Evolutionary conservation across 2,888 invertebrate genomes (phyloP).

Genomic region (Rutpela maculata): DNA sequence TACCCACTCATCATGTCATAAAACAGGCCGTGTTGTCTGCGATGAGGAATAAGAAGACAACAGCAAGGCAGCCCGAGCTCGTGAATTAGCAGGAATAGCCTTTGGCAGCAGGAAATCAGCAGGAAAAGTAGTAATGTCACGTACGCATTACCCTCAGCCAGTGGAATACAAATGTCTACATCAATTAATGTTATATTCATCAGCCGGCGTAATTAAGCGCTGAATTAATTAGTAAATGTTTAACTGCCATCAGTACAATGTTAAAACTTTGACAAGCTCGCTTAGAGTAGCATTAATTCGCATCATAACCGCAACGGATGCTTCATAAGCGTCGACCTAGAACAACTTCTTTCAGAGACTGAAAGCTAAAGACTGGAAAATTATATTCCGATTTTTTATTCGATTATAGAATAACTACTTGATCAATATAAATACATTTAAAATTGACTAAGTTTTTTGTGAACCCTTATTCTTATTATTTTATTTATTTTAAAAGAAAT

Average conservation of each 20-base stretch:
- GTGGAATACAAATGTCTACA: slow-evolving; percentile 26
- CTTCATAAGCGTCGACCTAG: slow-evolving; percentile 17
- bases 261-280: slow-evolving; percentile 11
- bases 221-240: slow-evolving; percentile 26
- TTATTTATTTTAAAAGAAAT: no score
- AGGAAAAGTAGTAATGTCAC: slow-evolving; percentile 21
- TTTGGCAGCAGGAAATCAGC: slow-evolving; percentile 16
- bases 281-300: slow-evolving; percentile 20
- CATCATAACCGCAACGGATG: slow-evolving; percentile 12
- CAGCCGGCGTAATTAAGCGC: slow-evolving; percentile 11
- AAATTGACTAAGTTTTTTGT: no score
- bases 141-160: slow-evolving; percentile 27
- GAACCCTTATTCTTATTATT: no score
- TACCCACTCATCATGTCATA: background rate
- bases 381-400: background rate
- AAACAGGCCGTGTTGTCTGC: background rate
- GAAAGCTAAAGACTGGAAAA: background rate
- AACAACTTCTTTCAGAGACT: background rate
- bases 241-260: slow-evolving; percentile 2
- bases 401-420: no score
- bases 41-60: background rate
- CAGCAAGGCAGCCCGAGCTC: background rate
- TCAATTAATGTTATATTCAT: slow-evolving; percentile 36
- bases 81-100: slow-evolving; percentile 17
- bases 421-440: no score